These are phyloP conservation scores for Cheilosia variabilis DNA, from an alignment of 2,888 invertebrate species.

Conservation along the genomic window DNA sequence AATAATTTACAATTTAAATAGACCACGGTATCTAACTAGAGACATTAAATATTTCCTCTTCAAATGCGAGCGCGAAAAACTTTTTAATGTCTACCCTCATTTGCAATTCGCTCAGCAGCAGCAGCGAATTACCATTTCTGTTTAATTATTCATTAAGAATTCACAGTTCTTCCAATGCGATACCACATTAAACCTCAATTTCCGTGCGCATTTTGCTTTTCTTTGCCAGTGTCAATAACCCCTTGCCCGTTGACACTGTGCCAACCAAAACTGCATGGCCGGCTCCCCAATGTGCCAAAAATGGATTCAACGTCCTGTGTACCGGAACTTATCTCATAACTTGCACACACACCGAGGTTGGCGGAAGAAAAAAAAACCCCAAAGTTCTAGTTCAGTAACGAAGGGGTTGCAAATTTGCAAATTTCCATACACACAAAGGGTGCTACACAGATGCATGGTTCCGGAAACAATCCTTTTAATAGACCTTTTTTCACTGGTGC, in stretches of 20 bases:
- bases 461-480: constrained; percentile 64
- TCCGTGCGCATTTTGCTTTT: not conserved
- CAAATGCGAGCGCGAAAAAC: too few relatives aligned
- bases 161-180: constrained; percentile 18
- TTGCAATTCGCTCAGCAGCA: too few relatives aligned
- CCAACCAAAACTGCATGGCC: constrained; percentile 30
- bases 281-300: constrained; percentile 26
- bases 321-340: constrained; percentile 55
- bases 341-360: constrained; percentile 31
- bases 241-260: constrained; percentile 33
- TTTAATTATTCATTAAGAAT: constrained; percentile 21
- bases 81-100: too few relatives aligned
- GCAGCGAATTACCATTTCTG: too few relatives aligned
- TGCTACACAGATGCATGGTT: constrained; percentile 28
- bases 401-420: constrained; percentile 46
- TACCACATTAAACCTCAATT: constrained; percentile 36
- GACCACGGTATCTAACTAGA: too few relatives aligned
- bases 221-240: constrained; percentile 65
- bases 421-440: not conserved
- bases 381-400: constrained; percentile 70
- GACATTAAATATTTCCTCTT: too few relatives aligned
- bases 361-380: constrained; percentile 13
- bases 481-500: constrained; percentile 16
- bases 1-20: too few relatives aligned
- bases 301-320: constrained; percentile 52